A percentile compares a stretch with the other conserved stretches of the same genome.
Evolutionary conservation across 2,888 invertebrate genomes (phyloP).

Genomic region (Petrolisthes manimaculis): DNA sequence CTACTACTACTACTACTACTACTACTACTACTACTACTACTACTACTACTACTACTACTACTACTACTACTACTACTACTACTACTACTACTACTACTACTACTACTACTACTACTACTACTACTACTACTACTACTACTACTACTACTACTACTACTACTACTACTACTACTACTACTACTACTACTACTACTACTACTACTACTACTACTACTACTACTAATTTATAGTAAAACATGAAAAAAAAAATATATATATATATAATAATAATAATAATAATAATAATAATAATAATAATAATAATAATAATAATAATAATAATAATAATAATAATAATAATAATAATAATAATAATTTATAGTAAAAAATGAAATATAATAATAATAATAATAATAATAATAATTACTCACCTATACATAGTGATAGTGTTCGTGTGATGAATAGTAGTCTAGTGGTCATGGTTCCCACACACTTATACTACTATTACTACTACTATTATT

Average conservation of each 20-base stretch:
- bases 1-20: constrained; percentile 10
- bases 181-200: neutral
- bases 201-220: neutral
- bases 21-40: constrained; percentile 20
- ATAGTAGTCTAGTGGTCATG: too few species aligned
- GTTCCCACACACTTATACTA: too few species aligned
- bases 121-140: neutral
- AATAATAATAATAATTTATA: too few species aligned
- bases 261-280: neutral
- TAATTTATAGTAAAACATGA: too few species aligned
- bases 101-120: constrained; percentile 6
- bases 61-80: neutral
- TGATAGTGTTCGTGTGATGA: too few species aligned
- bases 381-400: too few species aligned
- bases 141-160: neutral
- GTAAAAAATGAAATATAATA: too few species aligned
- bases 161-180: constrained; percentile 6
- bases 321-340: too few species aligned
- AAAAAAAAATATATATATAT: constrained; percentile 10
- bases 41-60: constrained; percentile 6
- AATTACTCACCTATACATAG: too few species aligned
- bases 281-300: neutral
- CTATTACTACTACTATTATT: too few species aligned
- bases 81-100: neutral
- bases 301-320: too few species aligned